Percentiles rank a stretch among this genome's conserved stretches.
Evolutionary conservation across 2,888 invertebrate species (phyloP).

Genomic region (Ptilodon capucinus): DNA sequence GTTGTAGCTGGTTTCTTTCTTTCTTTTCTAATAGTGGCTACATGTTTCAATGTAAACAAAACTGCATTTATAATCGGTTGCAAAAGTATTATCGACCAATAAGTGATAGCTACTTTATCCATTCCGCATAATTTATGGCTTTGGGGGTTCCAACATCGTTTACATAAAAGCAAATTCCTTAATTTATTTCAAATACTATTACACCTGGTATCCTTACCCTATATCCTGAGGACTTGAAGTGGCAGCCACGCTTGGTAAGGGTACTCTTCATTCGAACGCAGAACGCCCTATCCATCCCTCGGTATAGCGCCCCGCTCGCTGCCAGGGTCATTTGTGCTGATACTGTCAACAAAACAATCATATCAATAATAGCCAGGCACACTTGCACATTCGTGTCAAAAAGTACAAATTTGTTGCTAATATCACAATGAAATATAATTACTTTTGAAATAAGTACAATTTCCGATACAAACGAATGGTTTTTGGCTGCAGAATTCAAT

Average conservation of each 20-base stretch:
- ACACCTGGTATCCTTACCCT: conserved; percentile 85
- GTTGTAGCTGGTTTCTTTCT: too few relatives aligned
- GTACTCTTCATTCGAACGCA: conserved; percentile 99
- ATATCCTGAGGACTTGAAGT: conserved; percentile 97
- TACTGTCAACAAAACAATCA: conserved; percentile 80
- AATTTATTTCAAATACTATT: conserved; percentile 2
- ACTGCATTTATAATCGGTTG: too few relatives aligned
- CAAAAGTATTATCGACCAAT: background rate
- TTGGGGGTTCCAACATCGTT: background rate
- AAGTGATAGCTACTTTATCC: conserved; percentile 1
- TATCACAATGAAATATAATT: too few relatives aligned
- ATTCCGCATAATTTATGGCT: background rate
- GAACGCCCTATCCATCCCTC: conserved; percentile 95
- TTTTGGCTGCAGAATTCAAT: too few relatives aligned
- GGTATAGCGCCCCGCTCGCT: conserved; percentile 87
- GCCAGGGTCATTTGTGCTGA: conserved; percentile 92
- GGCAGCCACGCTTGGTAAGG: conserved; percentile 97
- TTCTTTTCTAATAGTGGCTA: too few relatives aligned
- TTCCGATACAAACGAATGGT: too few relatives aligned
- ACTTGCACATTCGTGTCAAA: too few relatives aligned
- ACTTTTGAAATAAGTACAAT: too few relatives aligned
- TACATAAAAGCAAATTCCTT: background rate
- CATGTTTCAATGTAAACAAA: too few relatives aligned
- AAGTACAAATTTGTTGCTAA: too few relatives aligned
- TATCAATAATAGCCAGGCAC: background rate